Percentiles rank a stretch among this genome's conserved stretches.
Evolutionary conservation across 2,888 invertebrate genomes (phyloP).

Genomic region (Acleris sparsana): DNA sequence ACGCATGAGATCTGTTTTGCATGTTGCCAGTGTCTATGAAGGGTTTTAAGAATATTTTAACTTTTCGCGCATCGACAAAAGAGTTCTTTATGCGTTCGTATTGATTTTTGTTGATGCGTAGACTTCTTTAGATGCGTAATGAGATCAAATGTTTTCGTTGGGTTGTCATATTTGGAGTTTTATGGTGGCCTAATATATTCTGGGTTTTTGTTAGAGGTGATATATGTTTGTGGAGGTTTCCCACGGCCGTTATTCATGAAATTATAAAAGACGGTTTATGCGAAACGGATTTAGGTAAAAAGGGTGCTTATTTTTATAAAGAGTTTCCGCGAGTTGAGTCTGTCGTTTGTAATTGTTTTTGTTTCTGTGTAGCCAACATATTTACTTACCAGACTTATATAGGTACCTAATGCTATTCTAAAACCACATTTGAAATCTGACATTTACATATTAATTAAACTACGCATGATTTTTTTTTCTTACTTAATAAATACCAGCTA

Average conservation of each 20-base stretch:
- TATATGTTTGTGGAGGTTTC: constrained; percentile 49
- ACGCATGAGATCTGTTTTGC: constrained; percentile 70
- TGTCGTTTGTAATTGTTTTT: background rate
- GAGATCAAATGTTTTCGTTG: constrained; percentile 80
- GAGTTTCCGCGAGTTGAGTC: background rate
- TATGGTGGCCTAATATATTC: constrained; percentile 62
- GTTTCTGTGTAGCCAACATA: too few species aligned
- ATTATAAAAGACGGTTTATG: constrained; percentile 23
- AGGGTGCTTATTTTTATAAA: constrained; percentile 12
- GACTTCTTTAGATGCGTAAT: constrained; percentile 69
- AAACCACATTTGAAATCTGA: too few species aligned
- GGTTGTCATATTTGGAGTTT: constrained; percentile 73
- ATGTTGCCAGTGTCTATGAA: constrained; percentile 60
- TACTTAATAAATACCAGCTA: too few species aligned
- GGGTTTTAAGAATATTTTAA: constrained; percentile 52
- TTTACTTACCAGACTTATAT: too few species aligned
- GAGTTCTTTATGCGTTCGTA: constrained; percentile 45
- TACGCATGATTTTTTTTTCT: too few species aligned
- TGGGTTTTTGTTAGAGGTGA: constrained; percentile 54
- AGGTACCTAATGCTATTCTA: too few species aligned
- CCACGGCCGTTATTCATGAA: constrained; percentile 39
- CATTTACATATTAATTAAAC: too few species aligned
- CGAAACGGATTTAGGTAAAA: constrained; percentile 17
- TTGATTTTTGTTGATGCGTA: constrained; percentile 63
- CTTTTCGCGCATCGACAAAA: constrained; percentile 58